Evolutionary conservation across 2,113 vertebrate species (phyloP), one percentile per base, ranked within the genome.

Genomic region (Ptilonorhynchus violaceus): DNA sequence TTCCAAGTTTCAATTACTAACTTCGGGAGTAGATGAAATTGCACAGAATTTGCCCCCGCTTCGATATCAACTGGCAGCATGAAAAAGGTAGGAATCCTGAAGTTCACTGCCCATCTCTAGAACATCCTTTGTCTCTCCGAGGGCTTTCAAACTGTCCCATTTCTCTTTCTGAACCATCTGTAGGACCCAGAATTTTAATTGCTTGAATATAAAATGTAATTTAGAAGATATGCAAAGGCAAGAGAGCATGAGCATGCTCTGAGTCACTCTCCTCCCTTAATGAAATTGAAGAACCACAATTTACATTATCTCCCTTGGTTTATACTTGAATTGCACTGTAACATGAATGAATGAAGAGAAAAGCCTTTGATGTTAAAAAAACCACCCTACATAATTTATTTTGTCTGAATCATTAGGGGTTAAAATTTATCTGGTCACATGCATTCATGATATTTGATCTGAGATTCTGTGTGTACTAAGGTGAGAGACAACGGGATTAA

Each of bases 161-260:
- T 96, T 96, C 80, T 92, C 56, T 59, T 74, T 82, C 81, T 81
- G 42, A 94, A 79, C 39, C 53, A 86, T 78, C 47, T 42, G 19
- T 62, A 89, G 74, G 55, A 77, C 76, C 52, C 16, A 64, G 85
- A 92, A 89, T 75, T 93, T 74, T 88, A 97, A 72, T 21, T 91
- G 50, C n/a, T 88, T 33, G 58, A 89, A 82, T 49, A 60, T 35
- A 62, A 68, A 93, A 75, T 46, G 31, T 75, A 55, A 92, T 53
- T 63, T 46, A 69, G 22, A 59, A 80, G 27, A 64, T 49, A 53
- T 3, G 31, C 76, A 53, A 39, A 91, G 67, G 33, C 5, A 44
- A 19, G 20, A 47, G 20, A 80, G 17, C 28, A 33, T 17, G 25
- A 67, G 49, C 39, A 67, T 37, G 18, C 33, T 46, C 22, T 24